These are phyloP conservation scores for Plumapathes pennacea DNA, from an alignment of 92 coral and sea anemone genomes.

Conservation along the genomic window DNA sequence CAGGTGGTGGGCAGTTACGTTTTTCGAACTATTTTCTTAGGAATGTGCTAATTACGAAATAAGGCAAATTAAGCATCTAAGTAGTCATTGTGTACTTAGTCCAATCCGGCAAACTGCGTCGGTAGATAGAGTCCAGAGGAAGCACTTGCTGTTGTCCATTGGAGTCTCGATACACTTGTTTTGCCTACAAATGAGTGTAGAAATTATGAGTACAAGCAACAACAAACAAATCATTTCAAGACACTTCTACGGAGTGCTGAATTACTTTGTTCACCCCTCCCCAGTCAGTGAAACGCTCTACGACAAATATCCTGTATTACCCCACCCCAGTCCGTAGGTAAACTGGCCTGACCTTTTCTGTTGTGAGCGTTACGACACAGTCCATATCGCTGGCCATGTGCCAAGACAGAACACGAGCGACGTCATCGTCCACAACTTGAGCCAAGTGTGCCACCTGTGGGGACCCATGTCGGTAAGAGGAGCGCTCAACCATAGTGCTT, in stretches of 20 bases:
- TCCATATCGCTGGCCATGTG: conserved; percentile 99
- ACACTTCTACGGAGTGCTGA: no score
- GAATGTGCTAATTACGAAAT: not conserved
- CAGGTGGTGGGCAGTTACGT: no score
- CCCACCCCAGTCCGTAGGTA: no score
- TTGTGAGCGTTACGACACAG: conserved; percentile 95
- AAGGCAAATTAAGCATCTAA: not conserved
- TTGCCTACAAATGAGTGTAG: conserved; percentile 71
- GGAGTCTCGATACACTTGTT: conserved; percentile 88
- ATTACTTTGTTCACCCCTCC: no score
- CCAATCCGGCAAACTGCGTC: conserved; percentile 97
- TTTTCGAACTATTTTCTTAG: no score
- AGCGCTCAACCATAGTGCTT: no score
- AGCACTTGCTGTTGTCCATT: conserved; percentile 97
- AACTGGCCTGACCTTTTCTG: conserved; percentile 67
- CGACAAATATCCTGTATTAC: no score
- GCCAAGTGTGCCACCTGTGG: conserved; percentile 93
- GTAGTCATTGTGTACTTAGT: conserved; percentile 56
- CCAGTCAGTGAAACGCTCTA: no score
- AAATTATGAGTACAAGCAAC: no score
- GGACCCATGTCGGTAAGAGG: not conserved
- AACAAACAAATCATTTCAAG: no score
- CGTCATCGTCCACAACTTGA: conserved; percentile 91
- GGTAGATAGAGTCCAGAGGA: conserved; percentile 92
- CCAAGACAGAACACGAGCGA: conserved; percentile 97